phyloP scores from a whole-genome alignment of 2,113 vertebrate species.

The Cyphomyrus discorhynchus region DNA sequence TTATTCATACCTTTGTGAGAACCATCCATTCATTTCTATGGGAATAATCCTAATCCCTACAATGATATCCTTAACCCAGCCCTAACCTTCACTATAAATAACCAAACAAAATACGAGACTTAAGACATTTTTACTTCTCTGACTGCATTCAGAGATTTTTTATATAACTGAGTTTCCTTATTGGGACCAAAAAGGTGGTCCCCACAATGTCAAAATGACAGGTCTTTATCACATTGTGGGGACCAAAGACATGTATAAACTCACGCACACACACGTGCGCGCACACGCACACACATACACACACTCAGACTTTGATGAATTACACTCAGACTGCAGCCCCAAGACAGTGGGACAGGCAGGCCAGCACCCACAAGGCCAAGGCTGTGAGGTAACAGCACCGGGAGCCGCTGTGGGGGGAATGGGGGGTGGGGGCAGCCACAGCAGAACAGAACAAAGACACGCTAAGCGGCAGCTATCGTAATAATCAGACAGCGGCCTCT shows the following conservation, averaged over 20 bases:
- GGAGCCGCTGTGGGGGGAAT: no score
- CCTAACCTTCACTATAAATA: background rate
- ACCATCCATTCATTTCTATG: background rate
- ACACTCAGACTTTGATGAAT: background rate
- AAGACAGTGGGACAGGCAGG: background rate
- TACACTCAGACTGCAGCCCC: background rate
- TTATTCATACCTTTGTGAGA: background rate
- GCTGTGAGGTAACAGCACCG: background rate
- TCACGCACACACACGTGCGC: background rate
- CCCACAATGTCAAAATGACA: background rate
- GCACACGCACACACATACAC: background rate
- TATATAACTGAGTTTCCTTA: background rate
- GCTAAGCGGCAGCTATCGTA: background rate
- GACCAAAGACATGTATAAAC: background rate
- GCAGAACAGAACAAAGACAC: background rate
- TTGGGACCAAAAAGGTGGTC: background rate
- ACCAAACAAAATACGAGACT: background rate
- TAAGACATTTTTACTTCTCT: background rate
- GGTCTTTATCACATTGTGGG: background rate
- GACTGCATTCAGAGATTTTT: background rate
- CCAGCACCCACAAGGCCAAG: background rate
- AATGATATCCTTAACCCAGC: background rate
- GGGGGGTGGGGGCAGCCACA: background rate
- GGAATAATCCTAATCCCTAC: background rate
- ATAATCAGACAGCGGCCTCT: background rate